These are phyloP conservation scores for Acanthosoma haemorrhoidale DNA, from an alignment of 2,888 invertebrate genomes.

Conservation along the genomic window DNA sequence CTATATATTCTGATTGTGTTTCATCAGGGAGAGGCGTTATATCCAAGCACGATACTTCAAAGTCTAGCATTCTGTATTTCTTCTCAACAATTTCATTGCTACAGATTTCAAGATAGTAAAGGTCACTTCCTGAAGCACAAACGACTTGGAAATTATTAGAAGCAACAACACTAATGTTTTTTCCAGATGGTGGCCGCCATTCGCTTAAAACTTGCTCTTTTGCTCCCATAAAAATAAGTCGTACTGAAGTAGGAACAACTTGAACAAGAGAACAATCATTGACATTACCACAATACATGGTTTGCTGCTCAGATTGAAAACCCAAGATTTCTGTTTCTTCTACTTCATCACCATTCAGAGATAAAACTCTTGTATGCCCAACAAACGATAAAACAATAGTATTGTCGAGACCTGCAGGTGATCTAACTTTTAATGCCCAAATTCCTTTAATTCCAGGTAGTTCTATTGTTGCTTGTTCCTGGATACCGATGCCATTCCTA, in stretches of 20 bases:
- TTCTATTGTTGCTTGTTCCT: conserved; percentile 96
- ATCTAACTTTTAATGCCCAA: conserved; percentile 81
- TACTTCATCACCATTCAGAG: conserved; percentile 90
- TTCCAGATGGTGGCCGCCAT: conserved; percentile 64
- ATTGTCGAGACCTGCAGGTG: conserved; percentile 61
- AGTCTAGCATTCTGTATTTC: conserved; percentile 69
- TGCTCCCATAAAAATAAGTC: conserved; percentile 62
- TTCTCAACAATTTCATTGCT: conserved; percentile 59
- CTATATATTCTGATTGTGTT: conserved; percentile 67
- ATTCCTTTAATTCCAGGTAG: conserved; percentile 95
- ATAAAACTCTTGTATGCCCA: conserved; percentile 89
- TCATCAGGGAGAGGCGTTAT: conserved; percentile 63
- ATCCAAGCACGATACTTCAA: conserved; percentile 95
- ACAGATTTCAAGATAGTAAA: conserved; percentile 74
- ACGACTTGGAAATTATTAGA: conserved; percentile 71
- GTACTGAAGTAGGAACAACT: conserved; percentile 66
- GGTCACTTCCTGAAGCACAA: conserved; percentile 78
- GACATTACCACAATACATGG: conserved; percentile 91
- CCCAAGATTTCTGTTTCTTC: conserved; percentile 94
- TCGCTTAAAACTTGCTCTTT: conserved; percentile 49
- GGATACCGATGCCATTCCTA: conserved; percentile 96
- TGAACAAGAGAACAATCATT: conserved; percentile 72
- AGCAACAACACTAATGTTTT: conserved; percentile 80
- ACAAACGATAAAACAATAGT: conserved; percentile 91
- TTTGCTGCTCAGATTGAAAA: conserved; percentile 86